These are phyloP conservation scores for Hecatera dysodea DNA, from an alignment of 2,888 invertebrate species.

Conservation along the genomic window DNA sequence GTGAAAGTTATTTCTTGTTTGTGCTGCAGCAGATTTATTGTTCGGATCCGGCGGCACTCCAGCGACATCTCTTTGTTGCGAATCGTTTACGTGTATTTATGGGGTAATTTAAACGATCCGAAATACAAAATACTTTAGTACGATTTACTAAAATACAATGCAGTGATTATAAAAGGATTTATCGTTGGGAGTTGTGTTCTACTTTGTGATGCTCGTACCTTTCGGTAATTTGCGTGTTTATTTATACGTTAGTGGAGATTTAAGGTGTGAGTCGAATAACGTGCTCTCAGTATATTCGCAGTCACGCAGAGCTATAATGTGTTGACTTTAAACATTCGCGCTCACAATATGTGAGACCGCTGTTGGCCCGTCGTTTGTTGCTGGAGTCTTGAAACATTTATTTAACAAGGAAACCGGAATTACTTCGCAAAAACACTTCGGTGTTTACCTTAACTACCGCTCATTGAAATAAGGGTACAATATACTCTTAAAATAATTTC, in stretches of 20 bases:
- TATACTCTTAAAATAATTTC: no score
- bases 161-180: conserved; percentile 75
- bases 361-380: conserved; percentile 28
- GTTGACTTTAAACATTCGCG: conserved; percentile 48
- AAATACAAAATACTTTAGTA: conserved; percentile 82
- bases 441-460: background rate
- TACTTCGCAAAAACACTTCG: background rate
- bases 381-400: conserved; percentile 37
- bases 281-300: conserved; percentile 30
- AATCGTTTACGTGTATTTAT: conserved; percentile 86
- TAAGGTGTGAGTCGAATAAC: conserved; percentile 51
- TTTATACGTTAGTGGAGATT: conserved; percentile 47
- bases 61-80: conserved; percentile 83
- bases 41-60: conserved; percentile 73
- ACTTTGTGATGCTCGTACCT: conserved; percentile 55
- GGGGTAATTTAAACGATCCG: conserved; percentile 84
- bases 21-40: conserved; percentile 83
- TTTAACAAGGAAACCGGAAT: conserved; percentile 9
- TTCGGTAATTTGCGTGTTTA: conserved; percentile 44
- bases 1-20: conserved; percentile 86
- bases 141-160: conserved; percentile 77
- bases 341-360: conserved; percentile 22
- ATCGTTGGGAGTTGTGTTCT: conserved; percentile 57
- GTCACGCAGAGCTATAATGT: conserved; percentile 38
- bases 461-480: no score